Evolutionary conservation across 92 coral and sea anemone species (phyloP).

Genomic region (Palythoa grandiflora): DNA sequence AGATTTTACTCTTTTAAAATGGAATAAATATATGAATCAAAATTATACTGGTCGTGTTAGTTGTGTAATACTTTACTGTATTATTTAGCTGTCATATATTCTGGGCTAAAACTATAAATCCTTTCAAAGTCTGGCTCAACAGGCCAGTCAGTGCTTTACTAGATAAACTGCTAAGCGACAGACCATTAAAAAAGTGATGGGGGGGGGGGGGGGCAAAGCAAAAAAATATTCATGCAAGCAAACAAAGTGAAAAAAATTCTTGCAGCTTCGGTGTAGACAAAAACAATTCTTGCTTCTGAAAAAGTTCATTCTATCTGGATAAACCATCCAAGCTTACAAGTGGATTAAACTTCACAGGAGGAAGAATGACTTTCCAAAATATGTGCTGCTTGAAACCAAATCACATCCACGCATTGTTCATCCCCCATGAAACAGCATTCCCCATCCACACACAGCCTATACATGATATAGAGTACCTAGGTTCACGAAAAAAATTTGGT

Average conservation of each 20-base stretch:
- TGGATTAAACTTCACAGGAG: conserved; percentile 23
- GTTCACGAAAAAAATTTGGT: neutral
- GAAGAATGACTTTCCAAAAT: conserved; percentile 11
- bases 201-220: neutral
- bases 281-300: neutral
- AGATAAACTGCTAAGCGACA: neutral
- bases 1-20: neutral
- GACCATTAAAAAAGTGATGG: neutral
- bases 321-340: neutral
- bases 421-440: conserved; percentile 6
- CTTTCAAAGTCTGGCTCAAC: neutral
- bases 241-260: neutral
- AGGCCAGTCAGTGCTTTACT: conserved; percentile 5
- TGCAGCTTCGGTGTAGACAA: neutral
- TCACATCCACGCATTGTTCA: conserved; percentile 29
- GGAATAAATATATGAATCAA: conserved; percentile 1
- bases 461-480: too few species aligned
- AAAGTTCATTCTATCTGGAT: neutral
- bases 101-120: neutral
- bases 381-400: conserved; percentile 17
- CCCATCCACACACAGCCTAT: too few species aligned
- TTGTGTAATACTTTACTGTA: neutral
- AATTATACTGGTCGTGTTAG: neutral
- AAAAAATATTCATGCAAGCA: neutral
- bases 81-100: neutral